Base-by-base conservation (phyloP, 2,888 invertebrate genomes). In the Erebia epiphron region DNA sequence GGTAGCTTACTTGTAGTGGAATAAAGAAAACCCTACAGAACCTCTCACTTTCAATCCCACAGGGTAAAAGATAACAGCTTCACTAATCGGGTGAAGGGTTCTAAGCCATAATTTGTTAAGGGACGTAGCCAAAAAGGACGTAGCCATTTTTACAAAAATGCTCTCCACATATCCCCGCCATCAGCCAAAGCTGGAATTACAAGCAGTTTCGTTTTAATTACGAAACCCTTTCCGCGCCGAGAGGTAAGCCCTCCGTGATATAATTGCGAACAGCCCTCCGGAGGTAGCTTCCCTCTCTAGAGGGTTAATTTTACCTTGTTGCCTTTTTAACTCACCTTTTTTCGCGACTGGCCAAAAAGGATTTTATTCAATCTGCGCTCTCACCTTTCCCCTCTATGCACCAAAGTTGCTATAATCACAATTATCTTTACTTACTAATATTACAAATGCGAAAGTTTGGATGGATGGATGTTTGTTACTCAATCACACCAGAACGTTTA, bases 121-220 rank as follows among this genome's bases (percentile, higher is more conserved):
- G 5, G 7, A 7, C n/a, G 7, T 14, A 50, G 5, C 14, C 50
- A 50, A 3, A 11, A 5, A 18, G 54, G 1, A n/a, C n/a, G n/a
- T 14, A 5, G 5, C 11, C 13, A 8, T 4, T 18, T 21, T 49
- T 50, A 21, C 52, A 52, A 13, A 41, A 52, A 14, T 56, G 5
- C 66, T 49, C 57, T 49, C 49, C 57, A 67, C 62, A 43, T 63
- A 67, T 67, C 61, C 50, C 63, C 46, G 13, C 56, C 26, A 43
- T 14, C 58, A 26, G 50, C 67, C 62, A 65, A 67, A 67, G 63
- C 60, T 67, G 54, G 70, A 70, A 73, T 70, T 65, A 73, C 68
- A 66, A 57, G 71, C 49, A 65, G 72, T 74, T 75, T 73, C 72
- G 57, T 76, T 77, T 75, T 75, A 77, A 77, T 76, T 74, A 72